A percentile compares a stretch with the other conserved stretches of the same genome.
Conservation (phyloP, 1,140 invertebrate genomes). For the Vanessa tameamea region DNA sequence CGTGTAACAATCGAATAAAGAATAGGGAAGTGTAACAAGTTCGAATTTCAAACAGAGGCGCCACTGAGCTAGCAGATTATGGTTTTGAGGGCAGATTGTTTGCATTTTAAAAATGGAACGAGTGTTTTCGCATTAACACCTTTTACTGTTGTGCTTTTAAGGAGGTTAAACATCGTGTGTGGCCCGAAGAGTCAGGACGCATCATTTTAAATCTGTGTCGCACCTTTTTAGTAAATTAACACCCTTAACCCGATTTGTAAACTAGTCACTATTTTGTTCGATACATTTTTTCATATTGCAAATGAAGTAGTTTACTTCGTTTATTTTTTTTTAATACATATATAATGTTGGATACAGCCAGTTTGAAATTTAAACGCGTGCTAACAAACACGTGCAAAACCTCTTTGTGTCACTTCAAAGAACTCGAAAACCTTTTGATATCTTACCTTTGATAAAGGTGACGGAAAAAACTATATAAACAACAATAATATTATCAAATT, state of each 20-base stretch:
- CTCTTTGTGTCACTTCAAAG: conserved; percentile 54
- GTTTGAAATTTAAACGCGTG: conserved; percentile 62
- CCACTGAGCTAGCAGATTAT: conserved; percentile 68
- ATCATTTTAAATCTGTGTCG: conserved; percentile 44
- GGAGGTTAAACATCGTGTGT: conserved; percentile 64
- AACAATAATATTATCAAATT: conserved; percentile 55
- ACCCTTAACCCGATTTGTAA: not conserved
- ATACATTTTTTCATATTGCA: no score
- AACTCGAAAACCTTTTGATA: conserved; percentile 66
- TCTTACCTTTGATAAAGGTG: conserved; percentile 49
- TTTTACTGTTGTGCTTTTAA: conserved; percentile 76
- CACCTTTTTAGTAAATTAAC: conserved; percentile 8
- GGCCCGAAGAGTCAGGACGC: conserved; percentile 41
- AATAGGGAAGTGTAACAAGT: conserved; percentile 60
- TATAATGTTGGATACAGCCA: not conserved
- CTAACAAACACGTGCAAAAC: conserved; percentile 62
- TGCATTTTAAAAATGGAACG: conserved; percentile 70
- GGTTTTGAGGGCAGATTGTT: conserved; percentile 64
- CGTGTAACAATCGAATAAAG: conserved; percentile 66
- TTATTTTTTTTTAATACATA: not conserved
- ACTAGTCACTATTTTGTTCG: not conserved
- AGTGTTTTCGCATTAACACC: conserved; percentile 74
- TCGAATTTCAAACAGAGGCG: conserved; percentile 56
- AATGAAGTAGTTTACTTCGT: not conserved
- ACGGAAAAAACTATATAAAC: conserved; percentile 66